Percentiles rank a stretch among this genome's conserved stretches.
These are phyloP conservation scores for Tympanoctomys barrerae DNA, from an alignment of 2,797 vertebrate species.

Conservation along the genomic window DNA sequence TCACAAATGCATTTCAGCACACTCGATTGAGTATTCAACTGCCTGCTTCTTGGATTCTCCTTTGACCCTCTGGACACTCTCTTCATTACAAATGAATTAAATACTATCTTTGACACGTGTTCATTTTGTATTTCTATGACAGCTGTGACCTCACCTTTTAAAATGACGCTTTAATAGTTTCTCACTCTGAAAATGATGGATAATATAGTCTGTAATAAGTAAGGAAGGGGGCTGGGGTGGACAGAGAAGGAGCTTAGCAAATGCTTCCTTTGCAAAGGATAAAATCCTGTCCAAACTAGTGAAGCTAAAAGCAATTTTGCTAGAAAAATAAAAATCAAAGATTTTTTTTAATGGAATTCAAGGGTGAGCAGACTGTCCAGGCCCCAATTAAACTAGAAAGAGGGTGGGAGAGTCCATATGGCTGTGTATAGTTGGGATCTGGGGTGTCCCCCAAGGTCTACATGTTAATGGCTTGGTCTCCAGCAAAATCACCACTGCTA, in stretches of 20 bases:
- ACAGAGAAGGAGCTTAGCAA: neutral
- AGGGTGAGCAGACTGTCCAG: neutral
- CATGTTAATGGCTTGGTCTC: neutral
- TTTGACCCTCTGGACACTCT: neutral
- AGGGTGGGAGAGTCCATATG: neutral
- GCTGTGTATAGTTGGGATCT: too few species aligned
- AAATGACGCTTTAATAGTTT: neutral
- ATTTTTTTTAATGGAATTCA: neutral
- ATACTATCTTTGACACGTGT: neutral
- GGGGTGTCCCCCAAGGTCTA: neutral
- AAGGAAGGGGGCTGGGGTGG: neutral
- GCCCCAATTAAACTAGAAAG: neutral
- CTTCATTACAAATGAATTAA: neutral
- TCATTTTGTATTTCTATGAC: neutral
- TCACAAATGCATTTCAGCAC: neutral
- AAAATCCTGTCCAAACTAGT: neutral
- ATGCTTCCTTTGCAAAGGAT: neutral
- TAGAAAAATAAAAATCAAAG: neutral
- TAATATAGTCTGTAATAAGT: neutral
- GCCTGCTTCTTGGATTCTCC: neutral
- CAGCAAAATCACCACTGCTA: neutral
- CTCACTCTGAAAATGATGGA: neutral
- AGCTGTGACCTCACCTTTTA: neutral
- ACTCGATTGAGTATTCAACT: neutral
- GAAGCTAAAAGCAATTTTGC: neutral